These are phyloP conservation scores for Mythimna pallens DNA, from an alignment of 2,888 invertebrate species.

Conservation along the genomic window DNA sequence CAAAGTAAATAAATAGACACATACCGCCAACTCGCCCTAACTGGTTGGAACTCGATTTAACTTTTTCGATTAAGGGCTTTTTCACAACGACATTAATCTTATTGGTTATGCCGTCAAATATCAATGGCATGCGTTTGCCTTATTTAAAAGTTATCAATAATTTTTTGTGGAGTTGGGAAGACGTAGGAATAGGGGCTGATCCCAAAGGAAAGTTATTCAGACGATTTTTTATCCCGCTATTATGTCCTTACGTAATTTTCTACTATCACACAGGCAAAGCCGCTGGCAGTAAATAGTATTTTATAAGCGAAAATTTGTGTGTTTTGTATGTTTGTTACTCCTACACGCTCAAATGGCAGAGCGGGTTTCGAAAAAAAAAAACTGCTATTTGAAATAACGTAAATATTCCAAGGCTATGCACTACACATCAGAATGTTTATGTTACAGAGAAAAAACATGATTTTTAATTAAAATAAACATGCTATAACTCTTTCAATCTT, in stretches of 20 bases:
- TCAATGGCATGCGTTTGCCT: conserved; percentile 21
- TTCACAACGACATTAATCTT: conserved; percentile 64
- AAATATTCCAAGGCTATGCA: not conserved
- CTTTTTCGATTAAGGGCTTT: conserved; percentile 73
- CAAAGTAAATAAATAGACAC: conserved; percentile 40
- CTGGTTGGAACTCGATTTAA: conserved; percentile 71
- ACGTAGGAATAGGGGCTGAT: conserved; percentile 11
- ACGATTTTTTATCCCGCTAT: no score
- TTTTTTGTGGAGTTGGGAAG: conserved; percentile 1
- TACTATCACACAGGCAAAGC: no score
- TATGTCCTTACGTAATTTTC: no score
- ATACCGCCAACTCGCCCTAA: conserved; percentile 28
- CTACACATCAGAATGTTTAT: not conserved
- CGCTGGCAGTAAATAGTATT: no score
- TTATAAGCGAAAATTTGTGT: no score
- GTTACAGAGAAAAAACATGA: not conserved
- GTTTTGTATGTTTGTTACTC: no score
- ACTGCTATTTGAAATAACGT: conserved; percentile 1
- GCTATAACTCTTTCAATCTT: not conserved
- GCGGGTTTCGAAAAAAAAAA: no score
- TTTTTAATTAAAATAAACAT: not conserved
- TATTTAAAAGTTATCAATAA: conserved; percentile 37
- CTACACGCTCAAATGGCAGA: no score
- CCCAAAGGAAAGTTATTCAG: not conserved
- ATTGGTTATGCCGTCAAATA: conserved; percentile 32